Evolutionary conservation across 2,888 invertebrate genomes (phyloP), one percentile per base, ranked within the genome.

Genomic region (Stramonita haemastoma): DNA sequence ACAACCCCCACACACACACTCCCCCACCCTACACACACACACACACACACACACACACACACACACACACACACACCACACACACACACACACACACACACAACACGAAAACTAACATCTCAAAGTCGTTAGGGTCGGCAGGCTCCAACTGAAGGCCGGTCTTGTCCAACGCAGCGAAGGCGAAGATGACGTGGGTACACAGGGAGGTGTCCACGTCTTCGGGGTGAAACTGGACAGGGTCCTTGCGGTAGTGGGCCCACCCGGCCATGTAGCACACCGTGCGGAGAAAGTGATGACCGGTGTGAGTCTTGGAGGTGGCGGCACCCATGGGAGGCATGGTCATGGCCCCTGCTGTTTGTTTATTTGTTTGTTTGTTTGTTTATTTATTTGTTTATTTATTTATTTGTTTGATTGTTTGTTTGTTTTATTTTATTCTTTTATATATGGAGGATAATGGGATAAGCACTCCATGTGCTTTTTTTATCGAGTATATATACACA

Each of bases 171-270:
- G 19, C 17, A 11, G 85, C 91, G 57, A 91, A 91, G 34, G 91
- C 91, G 73, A 88, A 90, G 83, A 91, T 90, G 89, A 91, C 15
- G 87, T 91, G 90, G 2, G 90, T 87, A 70, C 91, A 91, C 46
- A 91, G 86, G 13, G 57, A 36, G 46, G 85, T 36, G 87, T 91
- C 91, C 17, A 91, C 81, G 87, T 91, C 86, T n/a, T 73, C 66
- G 0, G 91, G 91, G 56, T 77, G 81, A 79, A 89, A 91, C 60
- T 66, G 81, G 46, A 87, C 90, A 1, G 90, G 89, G 87, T 88
- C 89, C 46, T 17, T 70, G 0, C 91, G 81, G 79, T 88, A 87
- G 66, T 77, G 90, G 13, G 91, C 87, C 32, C 90, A 90, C 66
- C 90, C 89, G 36, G 87, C 86, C 66, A 89, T 56, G 90, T 91